phyloP scores from a whole-genome alignment of 2,113 vertebrate genomes.

The Ophiodon elongatus region DNA sequence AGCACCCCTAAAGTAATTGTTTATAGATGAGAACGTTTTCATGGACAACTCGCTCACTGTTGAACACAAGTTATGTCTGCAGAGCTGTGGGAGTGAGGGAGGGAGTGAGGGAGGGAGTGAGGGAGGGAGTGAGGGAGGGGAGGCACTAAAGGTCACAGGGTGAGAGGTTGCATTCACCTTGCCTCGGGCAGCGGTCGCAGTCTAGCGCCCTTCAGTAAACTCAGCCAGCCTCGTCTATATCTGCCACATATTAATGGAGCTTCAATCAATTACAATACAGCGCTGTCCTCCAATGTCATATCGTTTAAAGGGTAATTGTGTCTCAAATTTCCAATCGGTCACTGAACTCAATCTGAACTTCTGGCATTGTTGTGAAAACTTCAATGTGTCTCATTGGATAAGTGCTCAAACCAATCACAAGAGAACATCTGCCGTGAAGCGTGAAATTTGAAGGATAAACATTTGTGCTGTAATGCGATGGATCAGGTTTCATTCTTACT shows the following conservation, averaged over 20 bases:
- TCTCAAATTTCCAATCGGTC: slow-evolving; percentile 5
- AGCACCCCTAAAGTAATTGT: slow-evolving; percentile 16
- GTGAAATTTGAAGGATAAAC: slow-evolving; percentile 29
- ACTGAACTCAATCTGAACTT: slow-evolving; percentile 13
- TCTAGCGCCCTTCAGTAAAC: slow-evolving; percentile 45
- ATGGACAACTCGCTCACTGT: not conserved
- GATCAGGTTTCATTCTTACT: slow-evolving; percentile 29
- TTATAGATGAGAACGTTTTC: slow-evolving; percentile 40
- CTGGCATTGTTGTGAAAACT: not conserved
- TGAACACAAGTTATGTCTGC: slow-evolving; percentile 18
- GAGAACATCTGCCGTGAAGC: slow-evolving; percentile 5
- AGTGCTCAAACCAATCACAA: not conserved
- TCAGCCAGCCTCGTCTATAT: slow-evolving; percentile 23
- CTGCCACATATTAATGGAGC: slow-evolving; percentile 20
- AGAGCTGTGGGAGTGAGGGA: slow-evolving; percentile 1
- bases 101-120: no score
- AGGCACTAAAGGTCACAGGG: slow-evolving; percentile 50
- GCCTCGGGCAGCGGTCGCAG: slow-evolving; percentile 44
- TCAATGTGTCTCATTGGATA: not conserved
- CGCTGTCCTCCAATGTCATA: not conserved
- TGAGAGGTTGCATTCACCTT: slow-evolving; percentile 55
- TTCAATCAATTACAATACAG: slow-evolving; percentile 29
- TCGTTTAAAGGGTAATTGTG: slow-evolving; percentile 15
- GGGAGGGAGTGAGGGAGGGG: no score
- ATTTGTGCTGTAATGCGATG: not conserved